A percentile compares a stretch with the other conserved stretches of the same genome.
Conservation (phyloP, 2,888 invertebrate species). For the Laspeyria flexula region DNA sequence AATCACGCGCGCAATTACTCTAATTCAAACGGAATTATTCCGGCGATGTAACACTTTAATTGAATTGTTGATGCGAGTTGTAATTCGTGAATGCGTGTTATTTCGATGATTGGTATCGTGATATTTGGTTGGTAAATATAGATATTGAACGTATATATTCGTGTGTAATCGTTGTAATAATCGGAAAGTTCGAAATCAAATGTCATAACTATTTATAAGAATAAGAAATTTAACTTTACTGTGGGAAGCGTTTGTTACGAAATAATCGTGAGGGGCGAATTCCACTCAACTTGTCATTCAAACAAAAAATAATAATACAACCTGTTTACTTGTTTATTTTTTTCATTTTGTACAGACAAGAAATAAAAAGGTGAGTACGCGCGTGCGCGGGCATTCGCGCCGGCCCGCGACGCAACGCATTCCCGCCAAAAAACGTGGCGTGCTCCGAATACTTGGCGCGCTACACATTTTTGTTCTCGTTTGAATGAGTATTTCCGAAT, state of each 20-base stretch:
- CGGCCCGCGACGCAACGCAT: slow-evolving; percentile 48
- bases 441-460: slow-evolving; percentile 68
- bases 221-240: slow-evolving; percentile 31
- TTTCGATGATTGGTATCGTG: slow-evolving; percentile 58
- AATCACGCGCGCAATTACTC: slow-evolving; percentile 81
- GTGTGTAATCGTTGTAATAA: slow-evolving; percentile 41
- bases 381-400: slow-evolving; percentile 79
- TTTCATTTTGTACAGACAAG: slow-evolving; percentile 50
- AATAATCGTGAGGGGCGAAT: slow-evolving; percentile 42
- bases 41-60: slow-evolving; percentile 77
- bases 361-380: slow-evolving; percentile 56
- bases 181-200: slow-evolving; percentile 39
- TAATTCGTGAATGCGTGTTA: slow-evolving; percentile 56
- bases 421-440: slow-evolving; percentile 78
- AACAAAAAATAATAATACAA: slow-evolving; percentile 66
- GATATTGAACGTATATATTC: slow-evolving; percentile 42
- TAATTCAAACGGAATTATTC: slow-evolving; percentile 79
- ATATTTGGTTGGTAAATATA: slow-evolving; percentile 56
- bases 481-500: slow-evolving; percentile 55
- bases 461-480: slow-evolving; percentile 63
- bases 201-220: slow-evolving; percentile 46
- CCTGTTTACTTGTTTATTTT: slow-evolving; percentile 67
- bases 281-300: slow-evolving; percentile 55
- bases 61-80: slow-evolving; percentile 70
- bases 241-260: slow-evolving; percentile 43